Percentiles rank a stretch among this genome's conserved stretches.
Conservation (phyloP, 2,113 vertebrate species). For the Heteronetta atricapilla region DNA sequence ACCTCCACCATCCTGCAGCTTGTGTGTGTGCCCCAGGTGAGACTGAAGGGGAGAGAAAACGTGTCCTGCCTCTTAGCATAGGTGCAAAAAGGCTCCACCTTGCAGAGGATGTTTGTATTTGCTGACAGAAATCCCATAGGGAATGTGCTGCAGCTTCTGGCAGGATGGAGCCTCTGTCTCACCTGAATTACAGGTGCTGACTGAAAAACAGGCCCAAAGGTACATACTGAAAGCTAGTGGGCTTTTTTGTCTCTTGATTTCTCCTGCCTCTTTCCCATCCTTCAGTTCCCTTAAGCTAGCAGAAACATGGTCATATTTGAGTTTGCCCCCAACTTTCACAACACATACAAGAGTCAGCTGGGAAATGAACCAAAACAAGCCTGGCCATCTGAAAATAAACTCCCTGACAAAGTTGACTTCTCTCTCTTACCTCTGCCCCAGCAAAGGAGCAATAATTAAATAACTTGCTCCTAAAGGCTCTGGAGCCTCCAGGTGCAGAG, state of each 20-base stretch:
- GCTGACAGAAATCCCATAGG: neutral
- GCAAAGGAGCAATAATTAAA: neutral
- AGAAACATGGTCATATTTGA: neutral
- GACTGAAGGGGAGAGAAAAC: neutral
- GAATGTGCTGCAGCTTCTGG: accelerated
- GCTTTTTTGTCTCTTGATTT: neutral
- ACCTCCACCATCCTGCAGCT: neutral
- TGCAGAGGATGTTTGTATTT: neutral
- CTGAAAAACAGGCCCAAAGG: neutral
- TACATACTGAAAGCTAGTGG: accelerated
- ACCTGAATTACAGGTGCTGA: neutral
- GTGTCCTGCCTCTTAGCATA: neutral
- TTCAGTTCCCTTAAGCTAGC: neutral
- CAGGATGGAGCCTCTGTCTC: neutral
- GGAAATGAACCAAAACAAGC: neutral
- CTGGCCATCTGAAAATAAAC: neutral
- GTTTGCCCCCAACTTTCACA: neutral
- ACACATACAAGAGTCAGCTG: neutral
- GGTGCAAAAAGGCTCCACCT: neutral
- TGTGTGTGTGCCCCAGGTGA: accelerated
- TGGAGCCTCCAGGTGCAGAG: neutral
- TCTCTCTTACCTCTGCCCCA: neutral
- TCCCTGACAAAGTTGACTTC: neutral
- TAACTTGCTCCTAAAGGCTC: neutral
- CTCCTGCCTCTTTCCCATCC: neutral